Conservation (phyloP, 92 coral and sea anemone species). For the Umimayanthus kanabou region DNA sequence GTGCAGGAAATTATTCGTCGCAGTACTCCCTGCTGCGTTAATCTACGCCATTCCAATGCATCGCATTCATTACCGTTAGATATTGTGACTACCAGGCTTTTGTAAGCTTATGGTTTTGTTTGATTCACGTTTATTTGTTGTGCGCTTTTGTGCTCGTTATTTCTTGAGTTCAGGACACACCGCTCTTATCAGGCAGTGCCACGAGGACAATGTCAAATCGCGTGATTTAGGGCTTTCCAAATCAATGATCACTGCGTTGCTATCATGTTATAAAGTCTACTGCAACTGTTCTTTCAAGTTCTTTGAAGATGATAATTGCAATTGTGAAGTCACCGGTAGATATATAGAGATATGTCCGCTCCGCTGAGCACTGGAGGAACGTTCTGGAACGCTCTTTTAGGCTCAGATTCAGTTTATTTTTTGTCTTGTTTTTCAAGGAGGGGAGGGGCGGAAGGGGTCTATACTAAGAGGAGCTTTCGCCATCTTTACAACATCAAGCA, state of each 20-base stretch:
- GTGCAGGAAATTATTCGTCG: too few relatives aligned
- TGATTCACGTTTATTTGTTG: background rate
- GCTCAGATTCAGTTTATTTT: background rate
- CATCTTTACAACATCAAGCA: too few relatives aligned
- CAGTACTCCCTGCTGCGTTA: background rate
- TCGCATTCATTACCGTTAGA: background rate
- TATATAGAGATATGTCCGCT: background rate
- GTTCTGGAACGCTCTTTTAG: background rate
- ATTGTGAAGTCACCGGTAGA: background rate
- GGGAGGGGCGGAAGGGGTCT: too few relatives aligned
- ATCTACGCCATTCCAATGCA: slow-evolving; percentile 26
- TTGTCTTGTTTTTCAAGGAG: too few relatives aligned
- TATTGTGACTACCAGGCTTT: slow-evolving; percentile 3
- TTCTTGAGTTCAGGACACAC: background rate
- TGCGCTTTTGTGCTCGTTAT: background rate
- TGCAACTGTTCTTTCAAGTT: background rate
- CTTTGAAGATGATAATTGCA: background rate
- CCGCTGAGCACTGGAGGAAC: background rate
- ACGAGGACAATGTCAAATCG: slow-evolving; percentile 17
- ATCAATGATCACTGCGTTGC: background rate
- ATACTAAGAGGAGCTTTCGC: too few relatives aligned
- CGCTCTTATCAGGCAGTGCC: slow-evolving; percentile 5
- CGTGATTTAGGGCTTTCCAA: slow-evolving; percentile 15
- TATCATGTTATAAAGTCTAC: background rate
- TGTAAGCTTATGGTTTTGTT: background rate